Evolutionary conservation across 2,113 vertebrate species (phyloP).

Genomic region (Oreochromis spilurus): DNA sequence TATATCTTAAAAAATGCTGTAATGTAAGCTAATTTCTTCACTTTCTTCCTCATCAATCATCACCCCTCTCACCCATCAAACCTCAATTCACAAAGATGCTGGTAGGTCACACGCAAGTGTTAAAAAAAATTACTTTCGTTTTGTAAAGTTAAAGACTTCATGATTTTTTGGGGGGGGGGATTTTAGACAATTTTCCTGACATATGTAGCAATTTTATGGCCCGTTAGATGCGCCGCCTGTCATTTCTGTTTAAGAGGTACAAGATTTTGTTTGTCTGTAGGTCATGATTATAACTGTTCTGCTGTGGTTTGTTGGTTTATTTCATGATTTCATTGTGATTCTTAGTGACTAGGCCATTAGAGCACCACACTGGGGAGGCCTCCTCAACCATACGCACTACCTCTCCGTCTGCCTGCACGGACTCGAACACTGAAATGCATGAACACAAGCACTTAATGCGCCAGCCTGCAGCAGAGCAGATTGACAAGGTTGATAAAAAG

Average conservation of each 20-base stretch:
- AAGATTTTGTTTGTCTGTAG: conserved; percentile 26
- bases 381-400: conserved; percentile 63
- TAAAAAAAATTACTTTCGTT: background rate
- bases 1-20: background rate
- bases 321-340: conserved; percentile 59
- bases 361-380: conserved; percentile 65
- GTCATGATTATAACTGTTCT: conserved; percentile 43
- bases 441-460: conserved; percentile 16
- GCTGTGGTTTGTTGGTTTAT: conserved; percentile 49
- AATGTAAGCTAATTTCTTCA: conserved; percentile 7
- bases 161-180: background rate
- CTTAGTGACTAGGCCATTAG: conserved; percentile 63
- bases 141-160: conserved; percentile 36
- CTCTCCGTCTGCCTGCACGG: conserved; percentile 47
- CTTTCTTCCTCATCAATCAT: background rate
- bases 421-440: conserved; percentile 26
- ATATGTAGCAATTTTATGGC: conserved; percentile 71
- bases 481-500: background rate
- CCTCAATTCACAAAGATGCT: conserved; percentile 38
- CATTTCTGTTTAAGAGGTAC: conserved; percentile 24
- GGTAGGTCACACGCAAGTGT: conserved; percentile 5
- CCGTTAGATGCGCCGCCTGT: conserved; percentile 12
- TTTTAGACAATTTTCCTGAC: conserved; percentile 34
- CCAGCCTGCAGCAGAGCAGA: conserved; percentile 21
- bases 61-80: background rate